phyloP scores from a whole-genome alignment of 2,113 vertebrate genomes.

The Cervus canadensis region DNA sequence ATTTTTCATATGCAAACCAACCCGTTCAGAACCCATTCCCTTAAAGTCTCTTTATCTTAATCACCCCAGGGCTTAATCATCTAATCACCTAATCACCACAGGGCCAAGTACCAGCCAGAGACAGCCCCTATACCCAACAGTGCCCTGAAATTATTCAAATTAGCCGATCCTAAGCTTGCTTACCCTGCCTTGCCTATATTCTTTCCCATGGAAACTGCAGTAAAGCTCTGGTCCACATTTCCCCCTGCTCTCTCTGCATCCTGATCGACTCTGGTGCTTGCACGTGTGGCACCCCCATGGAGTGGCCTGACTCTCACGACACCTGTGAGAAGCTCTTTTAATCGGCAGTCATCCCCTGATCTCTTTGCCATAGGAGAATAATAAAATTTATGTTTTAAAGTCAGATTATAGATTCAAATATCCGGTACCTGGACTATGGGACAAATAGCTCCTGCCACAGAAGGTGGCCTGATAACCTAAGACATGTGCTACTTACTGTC shows the following conservation, averaged over 20 bases:
- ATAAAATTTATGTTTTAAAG: not conserved
- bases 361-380: not conserved
- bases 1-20: not conserved
- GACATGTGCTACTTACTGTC: not conserved
- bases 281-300: accelerated
- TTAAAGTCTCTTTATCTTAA: not conserved
- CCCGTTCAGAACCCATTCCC: not conserved
- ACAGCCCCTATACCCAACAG: not conserved
- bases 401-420: not conserved
- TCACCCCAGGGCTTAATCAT: not conserved
- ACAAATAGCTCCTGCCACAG: not conserved
- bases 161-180: not conserved
- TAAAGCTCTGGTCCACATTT: not conserved
- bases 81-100: not conserved
- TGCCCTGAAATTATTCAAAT: not conserved
- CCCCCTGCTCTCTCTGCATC: not conserved
- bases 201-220: not conserved
- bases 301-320: not conserved
- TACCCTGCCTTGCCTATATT: not conserved
- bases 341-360: not conserved
- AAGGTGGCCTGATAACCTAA: not conserved
- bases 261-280: not conserved
- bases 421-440: not conserved
- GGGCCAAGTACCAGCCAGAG: not conserved
- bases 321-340: not conserved